phyloP scores from a whole-genome alignment of 2,797 vertebrate species.

The Tolypeutes matacus region DNA sequence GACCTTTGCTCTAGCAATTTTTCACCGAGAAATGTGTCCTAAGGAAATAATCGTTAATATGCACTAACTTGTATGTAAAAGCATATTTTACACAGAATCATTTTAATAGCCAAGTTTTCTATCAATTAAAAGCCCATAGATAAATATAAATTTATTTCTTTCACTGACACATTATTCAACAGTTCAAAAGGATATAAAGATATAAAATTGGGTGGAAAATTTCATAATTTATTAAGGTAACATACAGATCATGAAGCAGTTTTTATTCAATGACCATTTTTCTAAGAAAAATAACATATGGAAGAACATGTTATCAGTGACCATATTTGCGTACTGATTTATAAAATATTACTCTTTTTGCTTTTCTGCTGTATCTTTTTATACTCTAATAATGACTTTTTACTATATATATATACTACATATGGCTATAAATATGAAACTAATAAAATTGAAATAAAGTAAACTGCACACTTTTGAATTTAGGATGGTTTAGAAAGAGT shows the following conservation, averaged over 20 bases:
- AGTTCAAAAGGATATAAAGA: background rate
- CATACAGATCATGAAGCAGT: background rate
- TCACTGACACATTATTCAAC: background rate
- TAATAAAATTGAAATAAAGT: background rate
- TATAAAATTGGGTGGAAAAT: background rate
- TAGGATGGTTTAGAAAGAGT: background rate
- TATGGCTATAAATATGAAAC: background rate
- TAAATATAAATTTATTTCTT: background rate
- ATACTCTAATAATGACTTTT: background rate
- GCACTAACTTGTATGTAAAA: background rate
- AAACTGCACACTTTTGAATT: background rate
- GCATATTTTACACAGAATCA: slow-evolving; percentile 22
- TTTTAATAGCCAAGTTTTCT: slow-evolving; percentile 5
- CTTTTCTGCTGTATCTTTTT: background rate
- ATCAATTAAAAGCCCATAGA: background rate
- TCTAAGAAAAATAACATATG: background rate
- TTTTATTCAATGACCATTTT: background rate
- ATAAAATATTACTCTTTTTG: background rate
- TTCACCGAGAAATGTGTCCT: background rate
- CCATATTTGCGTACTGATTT: background rate
- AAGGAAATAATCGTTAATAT: background rate
- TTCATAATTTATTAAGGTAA: background rate
- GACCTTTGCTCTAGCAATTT: background rate
- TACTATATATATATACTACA: background rate
- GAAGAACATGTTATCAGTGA: background rate